A percentile compares a stretch with the other conserved stretches of the same genome.
Evolutionary conservation across 2,888 invertebrate species (phyloP).

Genomic region (Acanthosepion lycidas): DNA sequence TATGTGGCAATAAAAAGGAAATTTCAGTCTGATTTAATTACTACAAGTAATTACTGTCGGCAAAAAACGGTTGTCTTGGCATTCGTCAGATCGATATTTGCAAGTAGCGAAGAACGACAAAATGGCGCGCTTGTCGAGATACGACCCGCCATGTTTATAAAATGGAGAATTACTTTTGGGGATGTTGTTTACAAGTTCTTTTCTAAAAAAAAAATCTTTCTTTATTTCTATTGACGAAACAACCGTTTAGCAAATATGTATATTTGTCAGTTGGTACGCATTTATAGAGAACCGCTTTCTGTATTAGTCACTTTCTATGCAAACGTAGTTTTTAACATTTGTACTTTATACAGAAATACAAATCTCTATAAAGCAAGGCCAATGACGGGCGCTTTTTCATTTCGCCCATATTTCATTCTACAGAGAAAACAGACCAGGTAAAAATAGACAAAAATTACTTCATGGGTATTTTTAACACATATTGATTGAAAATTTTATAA

Average conservation of each 20-base stretch:
- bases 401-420: no score
- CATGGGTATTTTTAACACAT: no score
- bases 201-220: background rate
- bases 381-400: no score
- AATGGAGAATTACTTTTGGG: conserved; percentile 2
- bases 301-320: no score
- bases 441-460: no score
- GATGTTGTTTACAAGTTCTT: background rate
- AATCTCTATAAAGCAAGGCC: no score
- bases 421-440: no score
- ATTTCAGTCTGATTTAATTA: conserved; percentile 33
- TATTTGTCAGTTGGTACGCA: background rate
- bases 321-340: no score
- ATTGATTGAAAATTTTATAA: no score
- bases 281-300: background rate
- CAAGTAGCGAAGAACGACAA: background rate
- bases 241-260: background rate
- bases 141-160: background rate
- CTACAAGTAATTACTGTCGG: conserved; percentile 33
- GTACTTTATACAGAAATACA: no score
- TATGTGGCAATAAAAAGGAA: conserved; percentile 33
- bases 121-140: background rate
- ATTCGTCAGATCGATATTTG: background rate
- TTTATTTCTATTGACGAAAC: background rate
- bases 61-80: background rate